These are phyloP conservation scores for Dryomyza anilis DNA, from an alignment of 2,888 invertebrate genomes.

Conservation along the genomic window DNA sequence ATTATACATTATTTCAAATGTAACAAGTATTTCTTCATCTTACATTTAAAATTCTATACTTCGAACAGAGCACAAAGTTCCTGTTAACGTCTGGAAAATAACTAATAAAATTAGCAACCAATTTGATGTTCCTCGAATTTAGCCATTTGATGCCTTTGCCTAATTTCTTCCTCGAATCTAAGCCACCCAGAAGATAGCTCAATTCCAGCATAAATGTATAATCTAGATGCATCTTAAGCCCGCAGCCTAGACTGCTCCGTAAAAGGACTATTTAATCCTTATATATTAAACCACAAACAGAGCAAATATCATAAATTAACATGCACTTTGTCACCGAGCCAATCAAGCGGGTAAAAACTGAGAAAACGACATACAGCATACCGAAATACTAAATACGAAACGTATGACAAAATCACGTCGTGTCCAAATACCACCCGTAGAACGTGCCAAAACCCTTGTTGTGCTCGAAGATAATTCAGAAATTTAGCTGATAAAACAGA, in stretches of 20 bases:
- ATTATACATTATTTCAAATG: too few relatives aligned
- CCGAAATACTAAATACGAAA: background rate
- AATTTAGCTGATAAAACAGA: background rate
- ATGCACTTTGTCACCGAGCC: conserved; percentile 8
- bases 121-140: too few relatives aligned
- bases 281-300: conserved; percentile 18
- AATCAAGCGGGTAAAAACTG: background rate
- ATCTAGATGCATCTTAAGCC: background rate
- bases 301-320: conserved; percentile 11
- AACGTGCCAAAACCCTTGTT: background rate
- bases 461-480: background rate
- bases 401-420: background rate
- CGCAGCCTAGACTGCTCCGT: background rate
- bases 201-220: too few relatives aligned
- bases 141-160: too few relatives aligned
- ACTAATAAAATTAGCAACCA: too few relatives aligned
- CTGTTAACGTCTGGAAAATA: too few relatives aligned
- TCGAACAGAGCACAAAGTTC: too few relatives aligned
- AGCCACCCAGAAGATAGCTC: background rate
- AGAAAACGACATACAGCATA: too few relatives aligned
- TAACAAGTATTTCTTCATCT: too few relatives aligned
- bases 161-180: background rate
- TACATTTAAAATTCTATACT: too few relatives aligned
- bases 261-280: background rate
- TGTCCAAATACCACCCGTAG: background rate